Base-by-base conservation (phyloP, 1,140 invertebrate genomes). In the Trachymyrmex septentrionalis region DNA sequence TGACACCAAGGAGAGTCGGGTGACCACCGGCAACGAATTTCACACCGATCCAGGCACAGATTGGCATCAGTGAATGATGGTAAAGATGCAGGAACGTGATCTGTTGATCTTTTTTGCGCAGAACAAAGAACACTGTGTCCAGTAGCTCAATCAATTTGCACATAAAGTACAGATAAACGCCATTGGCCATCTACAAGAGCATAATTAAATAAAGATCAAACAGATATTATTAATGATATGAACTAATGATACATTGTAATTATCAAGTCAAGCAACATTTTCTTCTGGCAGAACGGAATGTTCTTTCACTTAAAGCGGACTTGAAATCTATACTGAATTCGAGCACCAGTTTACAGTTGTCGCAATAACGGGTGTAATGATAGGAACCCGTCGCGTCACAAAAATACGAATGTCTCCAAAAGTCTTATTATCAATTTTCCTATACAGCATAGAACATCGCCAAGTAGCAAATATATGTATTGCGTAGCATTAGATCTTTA, bases 21-120 rank as follows among this genome's bases (percentile, higher is more conserved):
- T 98, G 98, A 16, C 98, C 98, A 88, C 98, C 97, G 96, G 94
- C 88, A 24, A 97, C 96, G 93, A 96, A 99, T 93, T 97, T 98
- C 16, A 97, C 96, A 0, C 98, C 98, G 87, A 98, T 97, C 97
- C 98, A 99, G 24, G 97, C 96, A 76, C 96, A 97, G 57, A 97
- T 92, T 0, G 97, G 97, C 97, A 97, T 97, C 88, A 97, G 93
- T 0, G 96, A 95, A 90, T 98, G 97, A 89, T 98, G 97, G 89
- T 97, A 97, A 0, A 97, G 94, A 91, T 98, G 98, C 1, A 98
- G 96, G 90, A 97, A 97, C 0, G 97, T 96, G 24, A 98, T 96
- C 95, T 98, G 97, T 38, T 96, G 96, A 67, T 97, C 95, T 86
- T 97, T 97, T 93, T 98, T 98, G n/a, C 97, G 95, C 44, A 98